Conservation (phyloP, 1,140 invertebrate genomes). For the Bombus difficillimus region DNA sequence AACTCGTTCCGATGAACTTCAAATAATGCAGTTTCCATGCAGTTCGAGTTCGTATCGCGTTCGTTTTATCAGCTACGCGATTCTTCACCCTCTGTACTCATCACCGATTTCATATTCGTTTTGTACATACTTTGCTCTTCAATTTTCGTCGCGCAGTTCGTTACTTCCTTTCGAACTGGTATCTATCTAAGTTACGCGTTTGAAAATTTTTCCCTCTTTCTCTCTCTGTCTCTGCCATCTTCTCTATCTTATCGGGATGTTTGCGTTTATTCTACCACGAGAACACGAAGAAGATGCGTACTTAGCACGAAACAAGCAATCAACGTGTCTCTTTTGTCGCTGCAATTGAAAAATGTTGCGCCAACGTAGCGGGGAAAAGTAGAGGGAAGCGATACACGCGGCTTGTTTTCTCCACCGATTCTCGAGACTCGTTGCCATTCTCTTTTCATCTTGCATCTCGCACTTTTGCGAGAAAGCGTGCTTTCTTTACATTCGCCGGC, state of each 20-base stretch:
- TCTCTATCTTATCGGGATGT: no score
- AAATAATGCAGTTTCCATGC: slow-evolving; percentile 46
- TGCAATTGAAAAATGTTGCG: slow-evolving; percentile 4
- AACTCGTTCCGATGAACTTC: slow-evolving; percentile 30
- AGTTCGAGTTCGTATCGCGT: slow-evolving; percentile 5
- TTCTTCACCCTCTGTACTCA: not conserved
- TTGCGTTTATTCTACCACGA: not conserved
- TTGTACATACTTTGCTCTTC: not conserved
- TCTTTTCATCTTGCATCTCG: not conserved
- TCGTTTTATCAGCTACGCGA: not conserved
- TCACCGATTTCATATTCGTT: not conserved
- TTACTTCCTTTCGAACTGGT: not conserved
- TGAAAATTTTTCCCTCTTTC: not conserved
- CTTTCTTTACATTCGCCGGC: slow-evolving; percentile 23
- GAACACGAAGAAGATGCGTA: not conserved
- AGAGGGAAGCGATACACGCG: slow-evolving; percentile 29
- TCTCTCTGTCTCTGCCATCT: no score
- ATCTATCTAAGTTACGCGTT: no score
- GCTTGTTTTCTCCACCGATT: not conserved
- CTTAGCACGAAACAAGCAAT: slow-evolving; percentile 1
- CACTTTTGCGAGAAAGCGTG: slow-evolving; percentile 13
- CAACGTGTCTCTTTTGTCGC: slow-evolving; percentile 19
- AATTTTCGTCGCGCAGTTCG: not conserved
- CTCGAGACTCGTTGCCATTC: slow-evolving; percentile 22
- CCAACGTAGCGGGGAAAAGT: not conserved